These are phyloP conservation scores for Dicyrtomina minuta DNA, from an alignment of 2,888 invertebrate genomes.

Conservation along the genomic window DNA sequence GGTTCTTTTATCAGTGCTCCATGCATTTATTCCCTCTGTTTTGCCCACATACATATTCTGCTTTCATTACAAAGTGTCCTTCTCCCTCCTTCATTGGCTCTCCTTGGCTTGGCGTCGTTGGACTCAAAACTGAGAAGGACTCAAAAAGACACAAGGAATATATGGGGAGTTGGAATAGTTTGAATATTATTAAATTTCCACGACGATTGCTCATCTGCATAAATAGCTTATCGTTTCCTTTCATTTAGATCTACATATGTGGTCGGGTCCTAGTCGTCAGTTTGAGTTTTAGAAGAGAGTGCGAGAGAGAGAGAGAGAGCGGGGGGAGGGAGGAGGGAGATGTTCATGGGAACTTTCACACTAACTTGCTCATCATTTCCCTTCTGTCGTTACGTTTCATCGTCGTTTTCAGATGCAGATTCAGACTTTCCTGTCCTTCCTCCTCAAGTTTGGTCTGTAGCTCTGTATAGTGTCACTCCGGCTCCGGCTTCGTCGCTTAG, in stretches of 20 bases:
- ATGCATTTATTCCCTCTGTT: too few relatives aligned
- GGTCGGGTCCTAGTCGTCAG: too few relatives aligned
- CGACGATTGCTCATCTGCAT: constrained; percentile 15
- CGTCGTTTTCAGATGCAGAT: too few relatives aligned
- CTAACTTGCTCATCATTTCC: not conserved
- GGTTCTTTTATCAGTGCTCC: too few relatives aligned
- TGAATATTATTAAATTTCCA: constrained; percentile 19
- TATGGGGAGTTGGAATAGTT: constrained; percentile 13
- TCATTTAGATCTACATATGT: not conserved
- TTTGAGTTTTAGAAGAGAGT: not conserved
- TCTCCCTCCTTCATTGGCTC: too few relatives aligned
- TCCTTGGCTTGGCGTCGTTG: too few relatives aligned
- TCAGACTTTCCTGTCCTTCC: not conserved
- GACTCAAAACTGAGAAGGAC: constrained; percentile 9
- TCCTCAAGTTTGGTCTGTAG: not conserved
- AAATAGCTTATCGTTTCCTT: constrained; percentile 3
- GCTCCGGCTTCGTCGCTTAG: too few relatives aligned
- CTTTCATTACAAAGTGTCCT: constrained; percentile 25
- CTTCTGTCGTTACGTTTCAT: not conserved
- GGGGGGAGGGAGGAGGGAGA: not conserved
- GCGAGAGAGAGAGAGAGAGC: constrained; percentile 10
- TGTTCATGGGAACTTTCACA: not conserved
- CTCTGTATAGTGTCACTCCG: too few relatives aligned
- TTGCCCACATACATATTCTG: not conserved
- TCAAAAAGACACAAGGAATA: too few relatives aligned